These are phyloP conservation scores for Tineola bisselliella DNA, from an alignment of 2,888 invertebrate species.

Conservation along the genomic window DNA sequence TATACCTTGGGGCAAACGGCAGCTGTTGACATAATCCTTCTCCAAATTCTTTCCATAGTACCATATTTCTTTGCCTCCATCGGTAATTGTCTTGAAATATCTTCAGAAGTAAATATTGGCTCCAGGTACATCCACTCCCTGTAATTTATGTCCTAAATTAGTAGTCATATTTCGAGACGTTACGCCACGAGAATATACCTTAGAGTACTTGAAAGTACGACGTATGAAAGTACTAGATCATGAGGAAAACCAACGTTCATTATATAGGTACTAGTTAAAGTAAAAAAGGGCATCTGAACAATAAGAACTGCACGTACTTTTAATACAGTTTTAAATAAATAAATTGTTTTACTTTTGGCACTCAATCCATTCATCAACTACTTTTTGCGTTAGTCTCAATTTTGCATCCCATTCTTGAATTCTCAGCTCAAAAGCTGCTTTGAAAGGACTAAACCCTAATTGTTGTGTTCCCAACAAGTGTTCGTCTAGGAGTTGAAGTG, in stretches of 20 bases:
- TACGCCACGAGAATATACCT: too few species aligned
- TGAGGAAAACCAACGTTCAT: too few species aligned
- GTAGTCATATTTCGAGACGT: too few species aligned
- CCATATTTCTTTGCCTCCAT: constrained; percentile 81
- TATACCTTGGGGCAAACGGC: constrained; percentile 73
- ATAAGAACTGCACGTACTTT: too few species aligned
- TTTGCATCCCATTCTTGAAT: constrained; percentile 80
- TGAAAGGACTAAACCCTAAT: constrained; percentile 80
- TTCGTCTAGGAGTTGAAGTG: constrained; percentile 77
- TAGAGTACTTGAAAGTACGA: too few species aligned
- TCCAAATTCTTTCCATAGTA: constrained; percentile 83
- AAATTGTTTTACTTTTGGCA: constrained; percentile 70
- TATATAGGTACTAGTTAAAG: too few species aligned
- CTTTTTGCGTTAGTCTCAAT: constrained; percentile 70
- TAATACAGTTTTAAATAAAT: background rate
- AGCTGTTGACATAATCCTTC: constrained; percentile 77
- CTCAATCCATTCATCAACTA: constrained; percentile 75
- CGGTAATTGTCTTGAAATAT: constrained; percentile 81
- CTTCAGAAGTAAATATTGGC: constrained; percentile 84
- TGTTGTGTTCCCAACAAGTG: constrained; percentile 79
- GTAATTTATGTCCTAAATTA: constrained; percentile 13
- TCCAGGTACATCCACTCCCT: constrained; percentile 86
- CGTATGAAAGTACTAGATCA: too few species aligned
- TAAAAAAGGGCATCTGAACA: too few species aligned
- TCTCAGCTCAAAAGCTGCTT: constrained; percentile 77